Evolutionary conservation across 2,888 invertebrate genomes (phyloP), one percentile per base, ranked within the genome.

Genomic region (Hipparchia sbordonii): DNA sequence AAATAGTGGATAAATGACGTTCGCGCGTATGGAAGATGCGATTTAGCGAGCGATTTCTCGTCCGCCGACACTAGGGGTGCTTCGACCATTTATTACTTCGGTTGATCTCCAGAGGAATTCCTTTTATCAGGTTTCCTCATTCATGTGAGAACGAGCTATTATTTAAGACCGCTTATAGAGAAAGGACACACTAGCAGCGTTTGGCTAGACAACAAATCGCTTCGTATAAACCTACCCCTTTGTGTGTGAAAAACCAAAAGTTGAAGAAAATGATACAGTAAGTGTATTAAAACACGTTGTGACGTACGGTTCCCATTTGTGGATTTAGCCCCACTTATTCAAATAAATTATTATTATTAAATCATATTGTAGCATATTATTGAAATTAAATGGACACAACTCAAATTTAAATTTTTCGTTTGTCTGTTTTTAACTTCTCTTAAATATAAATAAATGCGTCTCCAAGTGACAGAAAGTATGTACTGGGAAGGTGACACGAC

Each of bases 91-190:
- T 87, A 85, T 88, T 87, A 84, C 78, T 82, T 80, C 80, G 84
- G 86, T 85, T 85, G 86, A 85, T 88, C 87, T 87, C 84, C 78
- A 76, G 81, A 84, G 85, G 85, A 86, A 87, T 87, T 85, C 80
- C 86, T 85, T 86, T 87, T 88, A 88, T 88, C 87, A 84, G 83
- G 79, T 82, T 85, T 83, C 75, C 73, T 85, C 86, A 84, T 87
- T 87, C 86, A 85, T 82, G 87, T 82, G 84, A 82, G 84, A 79
- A 78, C 77, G 60, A 72, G 77, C 79, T 77, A 77, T 80, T 79
- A 79, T 79, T 79, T 79, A 80, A 77, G 74, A 76, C 39, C 61
- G 74, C 74, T 60, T 10, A 10, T 6, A 7, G 33, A 10, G 12
- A 12, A 6, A 0, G 4, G 2, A 1, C 33, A n/a, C 51, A 33